These are phyloP conservation scores for Cervus canadensis DNA, from an alignment of 2,113 vertebrate genomes.

Conservation along the genomic window DNA sequence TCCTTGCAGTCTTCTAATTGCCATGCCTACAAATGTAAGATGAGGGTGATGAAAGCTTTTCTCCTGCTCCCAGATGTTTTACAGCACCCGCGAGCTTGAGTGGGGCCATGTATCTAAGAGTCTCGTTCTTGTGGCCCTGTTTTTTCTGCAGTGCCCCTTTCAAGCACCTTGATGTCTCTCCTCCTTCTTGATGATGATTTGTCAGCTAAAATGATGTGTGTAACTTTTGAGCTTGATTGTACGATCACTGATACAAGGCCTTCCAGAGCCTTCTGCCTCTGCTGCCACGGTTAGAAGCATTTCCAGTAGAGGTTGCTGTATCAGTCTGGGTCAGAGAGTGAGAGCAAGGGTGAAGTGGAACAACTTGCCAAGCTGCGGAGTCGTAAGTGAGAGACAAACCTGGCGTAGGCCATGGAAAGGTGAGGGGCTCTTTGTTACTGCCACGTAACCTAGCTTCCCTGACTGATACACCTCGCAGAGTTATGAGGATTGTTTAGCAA, in stretches of 20 bases:
- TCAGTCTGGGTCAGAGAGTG: background rate
- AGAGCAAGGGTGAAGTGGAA: background rate
- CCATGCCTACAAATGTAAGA: no score
- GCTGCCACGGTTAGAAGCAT: background rate
- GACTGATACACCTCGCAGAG: background rate
- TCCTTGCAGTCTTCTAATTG: background rate
- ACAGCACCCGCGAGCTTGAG: background rate
- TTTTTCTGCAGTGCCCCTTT: background rate
- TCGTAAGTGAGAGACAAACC: background rate
- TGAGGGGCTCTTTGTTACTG: background rate
- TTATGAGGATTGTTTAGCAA: accelerated
- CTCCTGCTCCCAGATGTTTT: background rate
- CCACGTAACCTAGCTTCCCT: background rate
- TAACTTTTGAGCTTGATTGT: background rate
- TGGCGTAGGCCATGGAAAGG: background rate
- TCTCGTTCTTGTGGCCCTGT: no score
- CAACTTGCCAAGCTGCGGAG: background rate
- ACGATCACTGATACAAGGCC: background rate
- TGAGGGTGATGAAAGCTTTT: background rate
- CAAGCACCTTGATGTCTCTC: no score
- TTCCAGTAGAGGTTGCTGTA: background rate
- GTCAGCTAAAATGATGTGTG: background rate
- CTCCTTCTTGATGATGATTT: background rate
- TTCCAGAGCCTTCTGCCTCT: background rate
- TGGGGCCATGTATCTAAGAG: background rate